Percentiles rank a stretch among this genome's conserved stretches.
These are phyloP conservation scores for Neuroterus valhalla DNA, from an alignment of 1,140 invertebrate genomes.

Conservation along the genomic window DNA sequence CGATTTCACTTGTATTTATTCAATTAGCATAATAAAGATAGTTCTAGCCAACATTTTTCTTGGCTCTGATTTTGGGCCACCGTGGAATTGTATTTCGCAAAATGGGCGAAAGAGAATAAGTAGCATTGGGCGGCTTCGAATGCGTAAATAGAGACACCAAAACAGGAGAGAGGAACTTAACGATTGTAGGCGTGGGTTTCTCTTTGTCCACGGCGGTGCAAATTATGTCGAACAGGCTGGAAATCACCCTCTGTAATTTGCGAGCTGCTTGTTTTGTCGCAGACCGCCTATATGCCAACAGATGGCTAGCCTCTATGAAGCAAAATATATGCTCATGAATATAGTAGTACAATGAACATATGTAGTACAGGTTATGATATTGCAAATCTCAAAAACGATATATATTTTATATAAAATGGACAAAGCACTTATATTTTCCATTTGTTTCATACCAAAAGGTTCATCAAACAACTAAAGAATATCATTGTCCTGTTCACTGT, in stretches of 20 bases:
- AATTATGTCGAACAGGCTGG: slow-evolving; percentile 65
- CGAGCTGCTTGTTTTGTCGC: slow-evolving; percentile 70
- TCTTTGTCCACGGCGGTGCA: slow-evolving; percentile 63
- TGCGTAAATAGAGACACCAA: slow-evolving; percentile 61
- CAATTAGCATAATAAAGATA: no score
- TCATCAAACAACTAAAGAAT: no score
- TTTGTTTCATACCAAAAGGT: no score
- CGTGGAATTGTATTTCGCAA: slow-evolving; percentile 5
- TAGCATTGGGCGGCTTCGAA: slow-evolving; percentile 32
- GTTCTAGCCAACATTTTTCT: background rate
- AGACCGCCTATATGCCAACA: slow-evolving; percentile 44
- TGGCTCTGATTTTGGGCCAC: background rate
- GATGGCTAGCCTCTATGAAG: slow-evolving; percentile 42
- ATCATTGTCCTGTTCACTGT: no score
- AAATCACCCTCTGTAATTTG: slow-evolving; percentile 65
- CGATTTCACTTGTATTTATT: no score
- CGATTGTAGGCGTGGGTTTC: slow-evolving; percentile 61
- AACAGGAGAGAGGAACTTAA: slow-evolving; percentile 54
- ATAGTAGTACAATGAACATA: background rate
- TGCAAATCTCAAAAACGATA: background rate
- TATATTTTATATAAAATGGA: no score
- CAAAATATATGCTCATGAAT: background rate
- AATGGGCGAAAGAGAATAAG: slow-evolving; percentile 37
- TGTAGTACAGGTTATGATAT: background rate
- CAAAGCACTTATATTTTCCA: no score